Evolutionary conservation across 2,113 vertebrate species (phyloP).

Genomic region (Epinephelus fuscoguttatus): DNA sequence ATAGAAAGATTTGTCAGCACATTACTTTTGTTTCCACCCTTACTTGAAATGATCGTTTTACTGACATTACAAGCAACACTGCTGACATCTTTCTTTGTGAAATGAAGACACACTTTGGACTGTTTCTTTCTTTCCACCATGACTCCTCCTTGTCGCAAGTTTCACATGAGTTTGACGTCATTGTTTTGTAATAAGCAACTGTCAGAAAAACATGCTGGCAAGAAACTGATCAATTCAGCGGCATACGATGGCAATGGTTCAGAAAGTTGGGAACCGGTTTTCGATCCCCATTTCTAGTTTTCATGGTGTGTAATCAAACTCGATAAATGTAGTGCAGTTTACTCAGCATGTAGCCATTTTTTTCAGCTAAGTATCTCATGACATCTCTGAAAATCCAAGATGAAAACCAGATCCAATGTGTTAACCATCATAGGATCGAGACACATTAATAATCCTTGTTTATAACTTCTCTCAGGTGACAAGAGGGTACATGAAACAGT

Average conservation of each 20-base stretch:
- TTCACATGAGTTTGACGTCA: background rate
- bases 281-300: background rate
- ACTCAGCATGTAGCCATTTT: background rate
- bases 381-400: constrained; percentile 12
- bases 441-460: constrained; percentile 64
- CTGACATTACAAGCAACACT: too few relatives aligned
- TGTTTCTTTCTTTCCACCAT: too few relatives aligned
- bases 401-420: constrained; percentile 56
- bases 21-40: too few relatives aligned
- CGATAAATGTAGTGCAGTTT: background rate
- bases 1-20: too few relatives aligned
- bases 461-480: constrained; percentile 49
- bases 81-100: too few relatives aligned
- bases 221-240: too few relatives aligned
- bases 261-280: too few relatives aligned
- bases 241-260: too few relatives aligned
- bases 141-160: background rate
- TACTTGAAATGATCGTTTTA: too few relatives aligned
- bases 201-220: too few relatives aligned
- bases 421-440: constrained; percentile 30
- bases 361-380: background rate
- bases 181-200: background rate
- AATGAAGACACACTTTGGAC: too few relatives aligned
- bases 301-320: background rate
- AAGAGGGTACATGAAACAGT: constrained; percentile 51